Base-by-base conservation (phyloP, 2,888 invertebrate genomes). In the Yponomeuta evonymella region DNA sequence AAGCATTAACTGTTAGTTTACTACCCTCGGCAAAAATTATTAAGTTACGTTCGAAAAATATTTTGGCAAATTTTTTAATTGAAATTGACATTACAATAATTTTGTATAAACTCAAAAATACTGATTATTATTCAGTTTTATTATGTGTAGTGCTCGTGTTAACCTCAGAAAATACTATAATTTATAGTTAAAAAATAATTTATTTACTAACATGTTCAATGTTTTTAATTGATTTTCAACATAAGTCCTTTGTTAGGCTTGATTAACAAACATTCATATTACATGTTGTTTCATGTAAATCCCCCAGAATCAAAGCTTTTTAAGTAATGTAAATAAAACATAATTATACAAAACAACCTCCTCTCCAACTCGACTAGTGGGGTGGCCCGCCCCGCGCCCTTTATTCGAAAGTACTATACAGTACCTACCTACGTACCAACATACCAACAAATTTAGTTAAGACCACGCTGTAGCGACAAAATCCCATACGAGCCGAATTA, bases 341-440 rank as follows among this genome's bases (percentile, higher is more conserved):
- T 85, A 89, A 88, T 86, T 89, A 91, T 91, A 90, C 85, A 83
- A 88, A 89, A 89, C 89, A 90, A 90, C 87, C 90, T 88, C 87
- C 89, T 88, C 86, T 84, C 84, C 85, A 86, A 86, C 85, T 82
- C 83, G 78, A 82, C 85, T 85, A 86, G 85, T 86, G 88, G 90
- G 90, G 90, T 86, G 86, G 85, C 86, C 51, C 51, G 80, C 89
- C 89, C 90, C 87, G 86, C 85, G 81, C 81, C 85, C 83, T 85
- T 85, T 88, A 87, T 86, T 68, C 29, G 68, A 68, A 68, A 68
- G 51, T 68, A 8, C 65, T 65, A 10, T 2, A 67, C 67, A 43
- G 15, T 36, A 36, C n/a, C 67, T 36, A 67, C 36, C 36, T 43
- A 67, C 10, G 23, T 15, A 12, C 15, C 51, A 15, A 3, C 15